A percentile compares a stretch with the other conserved stretches of the same genome.
Evolutionary conservation across 2,888 invertebrate genomes (phyloP).

Genomic region (Volucella bombylans): DNA sequence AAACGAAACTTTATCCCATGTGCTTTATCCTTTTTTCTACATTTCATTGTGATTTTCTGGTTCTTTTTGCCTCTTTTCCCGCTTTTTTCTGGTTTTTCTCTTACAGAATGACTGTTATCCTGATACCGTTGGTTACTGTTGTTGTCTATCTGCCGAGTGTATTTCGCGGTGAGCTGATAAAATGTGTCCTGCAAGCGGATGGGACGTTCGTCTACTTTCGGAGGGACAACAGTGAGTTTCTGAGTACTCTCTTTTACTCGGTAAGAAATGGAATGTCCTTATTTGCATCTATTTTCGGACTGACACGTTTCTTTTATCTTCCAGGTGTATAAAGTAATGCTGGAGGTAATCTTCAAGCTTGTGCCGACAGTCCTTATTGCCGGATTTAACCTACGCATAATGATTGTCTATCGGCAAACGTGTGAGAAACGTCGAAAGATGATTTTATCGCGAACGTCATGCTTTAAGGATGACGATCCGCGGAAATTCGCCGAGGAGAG

Average conservation of each 20-base stretch:
- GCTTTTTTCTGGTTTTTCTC: conserved; percentile 47
- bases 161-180: conserved; percentile 85
- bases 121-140: conserved; percentile 86
- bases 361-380: conserved; percentile 87
- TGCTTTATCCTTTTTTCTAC: neutral
- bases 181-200: conserved; percentile 83
- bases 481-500: conserved; percentile 87
- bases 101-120: conserved; percentile 84
- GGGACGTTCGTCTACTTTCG: conserved; percentile 85
- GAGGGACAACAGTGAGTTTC: conserved; percentile 83
- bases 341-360: conserved; percentile 87
- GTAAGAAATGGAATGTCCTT: conserved; percentile 76
- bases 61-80: conserved; percentile 50
- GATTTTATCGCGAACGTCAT: conserved; percentile 84
- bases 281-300: neutral
- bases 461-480: conserved; percentile 85
- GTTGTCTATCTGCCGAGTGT: conserved; percentile 87
- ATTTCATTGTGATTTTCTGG: conserved; percentile 34
- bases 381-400: conserved; percentile 86
- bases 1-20: neutral
- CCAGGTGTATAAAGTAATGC: conserved; percentile 85
- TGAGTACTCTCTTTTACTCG: conserved; percentile 84
- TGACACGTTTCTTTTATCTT: conserved; percentile 34
- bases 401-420: conserved; percentile 86
- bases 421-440: conserved; percentile 86